Conservation (phyloP, 2,113 vertebrate species). For the Rhinoptilus africanus region DNA sequence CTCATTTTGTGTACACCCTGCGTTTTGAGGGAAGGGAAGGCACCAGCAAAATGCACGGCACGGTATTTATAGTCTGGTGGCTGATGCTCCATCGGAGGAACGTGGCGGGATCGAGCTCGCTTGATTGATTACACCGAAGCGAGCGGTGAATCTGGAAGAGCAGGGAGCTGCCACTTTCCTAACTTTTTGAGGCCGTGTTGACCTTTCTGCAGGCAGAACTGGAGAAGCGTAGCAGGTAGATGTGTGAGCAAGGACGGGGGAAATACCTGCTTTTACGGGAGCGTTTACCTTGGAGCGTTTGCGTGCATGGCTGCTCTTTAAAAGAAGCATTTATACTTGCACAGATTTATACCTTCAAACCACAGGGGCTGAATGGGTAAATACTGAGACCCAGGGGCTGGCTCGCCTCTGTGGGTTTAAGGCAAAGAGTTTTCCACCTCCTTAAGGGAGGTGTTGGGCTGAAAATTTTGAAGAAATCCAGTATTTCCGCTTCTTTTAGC, state of each 20-base stretch:
- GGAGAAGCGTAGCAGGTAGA: background rate
- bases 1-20: fast-evolving
- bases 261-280: background rate
- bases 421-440: background rate
- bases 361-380: background rate
- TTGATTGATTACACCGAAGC: fast-evolving
- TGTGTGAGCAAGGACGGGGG: background rate
- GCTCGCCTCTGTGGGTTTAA: background rate
- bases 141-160: background rate
- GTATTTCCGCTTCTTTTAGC: background rate
- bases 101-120: fast-evolving
- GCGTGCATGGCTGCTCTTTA: fast-evolving
- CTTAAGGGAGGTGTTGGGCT: background rate
- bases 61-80: background rate
- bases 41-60: background rate
- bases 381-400: background rate
- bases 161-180: background rate
- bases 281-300: background rate
- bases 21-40: background rate
- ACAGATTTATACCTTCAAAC: background rate
- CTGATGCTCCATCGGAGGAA: fast-evolving
- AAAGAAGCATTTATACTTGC: background rate
- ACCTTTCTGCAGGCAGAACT: background rate
- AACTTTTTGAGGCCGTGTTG: fast-evolving
- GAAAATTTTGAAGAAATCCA: background rate